phyloP scores from a whole-genome alignment of 2,113 vertebrate species.

The Hymenochirus boettgeri region DNA sequence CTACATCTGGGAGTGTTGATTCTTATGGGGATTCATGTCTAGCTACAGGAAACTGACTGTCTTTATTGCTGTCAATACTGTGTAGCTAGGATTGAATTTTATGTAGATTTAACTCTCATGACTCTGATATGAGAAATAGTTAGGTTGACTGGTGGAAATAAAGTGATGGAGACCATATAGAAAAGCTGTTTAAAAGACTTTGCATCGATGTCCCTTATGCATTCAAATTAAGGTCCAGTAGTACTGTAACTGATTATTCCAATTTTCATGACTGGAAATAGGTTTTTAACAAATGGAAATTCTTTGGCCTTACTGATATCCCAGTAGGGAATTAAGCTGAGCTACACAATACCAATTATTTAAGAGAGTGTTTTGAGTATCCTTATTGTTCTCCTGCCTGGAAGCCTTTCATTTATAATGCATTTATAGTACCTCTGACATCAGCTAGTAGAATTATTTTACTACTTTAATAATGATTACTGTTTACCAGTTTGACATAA shows the following conservation, averaged over 20 bases:
- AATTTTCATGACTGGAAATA: background rate
- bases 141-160: background rate
- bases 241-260: background rate
- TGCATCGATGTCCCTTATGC: background rate
- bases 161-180: background rate
- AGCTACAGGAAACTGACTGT: background rate
- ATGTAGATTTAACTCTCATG: background rate
- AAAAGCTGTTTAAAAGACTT: background rate
- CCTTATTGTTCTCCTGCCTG: background rate
- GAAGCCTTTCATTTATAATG: background rate
- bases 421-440: background rate
- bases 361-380: background rate
- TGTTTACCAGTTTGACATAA: background rate
- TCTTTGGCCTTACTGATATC: background rate
- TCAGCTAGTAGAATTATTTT: background rate
- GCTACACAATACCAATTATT: background rate
- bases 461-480: background rate
- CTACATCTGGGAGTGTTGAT: no score
- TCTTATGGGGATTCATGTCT: background rate
- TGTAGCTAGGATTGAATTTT: conserved; percentile 3
- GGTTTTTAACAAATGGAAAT: background rate
- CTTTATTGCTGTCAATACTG: background rate
- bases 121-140: background rate
- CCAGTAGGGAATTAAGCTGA: background rate
- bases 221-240: background rate